These are phyloP conservation scores for Megaustenia siamemsis DNA, from an alignment of 2,888 invertebrate species.

Conservation along the genomic window DNA sequence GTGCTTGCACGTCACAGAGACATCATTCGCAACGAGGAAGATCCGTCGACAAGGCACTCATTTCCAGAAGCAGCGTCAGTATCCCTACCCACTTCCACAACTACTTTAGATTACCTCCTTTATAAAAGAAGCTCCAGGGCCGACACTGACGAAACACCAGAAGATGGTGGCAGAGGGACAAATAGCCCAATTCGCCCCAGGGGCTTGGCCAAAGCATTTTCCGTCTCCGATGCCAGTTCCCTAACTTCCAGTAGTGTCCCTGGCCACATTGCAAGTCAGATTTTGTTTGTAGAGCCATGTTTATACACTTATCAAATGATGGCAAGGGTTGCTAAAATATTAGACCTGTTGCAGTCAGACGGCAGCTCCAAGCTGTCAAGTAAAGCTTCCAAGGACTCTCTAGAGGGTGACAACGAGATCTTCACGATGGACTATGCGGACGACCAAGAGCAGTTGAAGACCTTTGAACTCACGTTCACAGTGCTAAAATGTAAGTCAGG, in stretches of 20 bases:
- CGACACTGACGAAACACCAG: neutral
- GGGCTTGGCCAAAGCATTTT: neutral
- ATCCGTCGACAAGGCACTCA: neutral
- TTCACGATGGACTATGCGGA: slow-evolving; percentile 67
- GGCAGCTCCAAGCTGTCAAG: slow-evolving; percentile 54
- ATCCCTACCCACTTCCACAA: slow-evolving; percentile 43
- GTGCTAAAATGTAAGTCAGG: slow-evolving; percentile 79
- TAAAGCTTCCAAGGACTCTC: slow-evolving; percentile 57
- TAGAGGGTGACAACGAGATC: slow-evolving; percentile 55
- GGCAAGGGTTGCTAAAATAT: slow-evolving; percentile 70
- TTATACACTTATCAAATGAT: slow-evolving; percentile 72
- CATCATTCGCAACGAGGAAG: neutral
- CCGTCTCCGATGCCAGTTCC: neutral
- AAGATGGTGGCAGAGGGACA: neutral
- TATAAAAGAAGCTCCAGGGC: neutral
- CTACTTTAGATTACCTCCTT: slow-evolving; percentile 43
- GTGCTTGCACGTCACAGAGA: neutral
- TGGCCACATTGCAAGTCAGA: slow-evolving; percentile 52
- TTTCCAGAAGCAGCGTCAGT: slow-evolving; percentile 43
- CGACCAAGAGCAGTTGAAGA: slow-evolving; percentile 72
- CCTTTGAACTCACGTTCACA: slow-evolving; percentile 75
- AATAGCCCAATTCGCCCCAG: neutral
- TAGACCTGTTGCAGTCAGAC: slow-evolving; percentile 67
- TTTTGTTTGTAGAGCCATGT: slow-evolving; percentile 71
- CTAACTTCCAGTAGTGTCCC: too few relatives aligned